Evolutionary conservation across 1,140 invertebrate genomes (phyloP).

Genomic region (Leptinotarsa lineolata): DNA sequence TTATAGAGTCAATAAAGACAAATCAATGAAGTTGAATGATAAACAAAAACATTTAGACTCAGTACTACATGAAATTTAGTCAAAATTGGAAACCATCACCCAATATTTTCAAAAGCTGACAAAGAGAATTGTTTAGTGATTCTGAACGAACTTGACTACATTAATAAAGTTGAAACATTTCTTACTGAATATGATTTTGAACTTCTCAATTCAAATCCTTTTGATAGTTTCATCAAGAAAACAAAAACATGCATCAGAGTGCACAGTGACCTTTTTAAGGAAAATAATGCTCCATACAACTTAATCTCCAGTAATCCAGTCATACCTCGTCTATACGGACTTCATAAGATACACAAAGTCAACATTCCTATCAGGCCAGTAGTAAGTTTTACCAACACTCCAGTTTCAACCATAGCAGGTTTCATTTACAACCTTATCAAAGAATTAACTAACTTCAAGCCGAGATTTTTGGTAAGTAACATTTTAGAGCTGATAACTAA

Average conservation of each 20-base stretch:
- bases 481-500: conserved; percentile 11
- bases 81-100: background rate
- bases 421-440: conserved; percentile 15
- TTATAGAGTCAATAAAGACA: background rate
- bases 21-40: background rate
- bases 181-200: background rate
- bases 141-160: too few species aligned
- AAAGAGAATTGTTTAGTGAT: conserved; percentile 9
- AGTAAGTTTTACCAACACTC: too few species aligned
- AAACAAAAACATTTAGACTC: background rate
- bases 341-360: too few species aligned
- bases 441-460: background rate
- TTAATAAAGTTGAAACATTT: too few species aligned
- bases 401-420: too few species aligned
- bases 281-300: too few species aligned
- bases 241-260: background rate
- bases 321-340: too few species aligned
- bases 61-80: background rate
- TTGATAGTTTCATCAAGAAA: background rate
- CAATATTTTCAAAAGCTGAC: conserved; percentile 11
- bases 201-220: conserved; percentile 6
- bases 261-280: too few species aligned
- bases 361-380: too few species aligned
- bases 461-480: conserved; percentile 1
- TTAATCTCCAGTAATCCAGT: too few species aligned